Percentiles rank a stretch among this genome's conserved stretches.
Evolutionary conservation across 30 jellyfish, hydroid and myxozoan genomes (phyloP).

Genomic region (Phacellophora camtschatica): DNA sequence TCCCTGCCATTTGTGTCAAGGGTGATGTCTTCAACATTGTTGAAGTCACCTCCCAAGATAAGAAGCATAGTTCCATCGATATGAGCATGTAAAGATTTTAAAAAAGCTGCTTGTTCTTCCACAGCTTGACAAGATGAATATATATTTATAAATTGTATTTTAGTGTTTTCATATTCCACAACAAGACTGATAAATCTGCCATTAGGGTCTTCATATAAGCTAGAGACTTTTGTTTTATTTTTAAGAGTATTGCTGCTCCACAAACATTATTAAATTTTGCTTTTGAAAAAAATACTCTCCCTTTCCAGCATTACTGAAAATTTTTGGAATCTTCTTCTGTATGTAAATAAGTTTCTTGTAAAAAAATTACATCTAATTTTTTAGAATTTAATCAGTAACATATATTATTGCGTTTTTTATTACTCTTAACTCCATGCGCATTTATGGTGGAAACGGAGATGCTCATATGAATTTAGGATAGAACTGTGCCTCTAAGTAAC

Average conservation of each 20-base stretch:
- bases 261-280: neutral
- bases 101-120: neutral
- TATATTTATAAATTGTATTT: neutral
- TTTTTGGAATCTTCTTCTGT: neutral
- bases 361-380: neutral
- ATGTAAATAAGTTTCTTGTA: neutral
- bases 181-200: neutral
- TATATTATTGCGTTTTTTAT: neutral
- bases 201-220: neutral
- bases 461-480: too few species aligned
- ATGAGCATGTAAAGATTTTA: neutral
- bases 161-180: neutral
- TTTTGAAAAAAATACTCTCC: neutral
- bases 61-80: neutral
- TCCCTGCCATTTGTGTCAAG: constrained; percentile 12
- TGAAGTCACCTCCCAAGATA: constrained; percentile 13
- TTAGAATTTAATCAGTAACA: neutral
- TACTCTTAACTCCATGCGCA: neutral
- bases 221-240: neutral
- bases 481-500: too few species aligned
- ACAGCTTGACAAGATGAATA: neutral
- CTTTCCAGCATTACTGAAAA: neutral
- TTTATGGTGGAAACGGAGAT: neutral
- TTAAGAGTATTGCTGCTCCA: neutral
- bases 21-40: neutral